phyloP scores from a whole-genome alignment of 37 sponge, comb jelly and placozoan species.

The Ianthella basta region DNA sequence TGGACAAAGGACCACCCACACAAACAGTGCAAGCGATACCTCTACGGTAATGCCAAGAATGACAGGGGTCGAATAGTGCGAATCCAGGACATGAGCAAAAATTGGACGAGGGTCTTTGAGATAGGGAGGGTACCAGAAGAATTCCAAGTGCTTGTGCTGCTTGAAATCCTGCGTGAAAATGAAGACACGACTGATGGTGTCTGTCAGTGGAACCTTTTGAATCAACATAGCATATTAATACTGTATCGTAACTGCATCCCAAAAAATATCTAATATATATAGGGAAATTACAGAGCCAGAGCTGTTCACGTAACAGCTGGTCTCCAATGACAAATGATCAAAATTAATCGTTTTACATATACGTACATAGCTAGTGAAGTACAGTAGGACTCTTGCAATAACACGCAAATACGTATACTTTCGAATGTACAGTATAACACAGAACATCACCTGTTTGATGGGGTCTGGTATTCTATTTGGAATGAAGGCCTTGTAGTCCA shows the following conservation, averaged over 20 bases:
- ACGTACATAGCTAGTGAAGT: too few relatives aligned
- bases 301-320: too few relatives aligned
- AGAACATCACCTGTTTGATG: slow-evolving; percentile 17
- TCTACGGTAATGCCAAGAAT: slow-evolving; percentile 31
- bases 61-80: slow-evolving; percentile 53
- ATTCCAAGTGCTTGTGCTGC: slow-evolving; percentile 14
- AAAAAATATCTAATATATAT: too few relatives aligned
- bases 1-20: too few relatives aligned
- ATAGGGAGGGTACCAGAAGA: slow-evolving; percentile 19
- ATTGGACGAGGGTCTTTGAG: neutral
- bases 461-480: slow-evolving; percentile 38
- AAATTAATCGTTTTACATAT: too few relatives aligned
- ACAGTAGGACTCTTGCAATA: too few relatives aligned
- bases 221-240: too few relatives aligned
- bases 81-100: slow-evolving; percentile 68
- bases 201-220: neutral
- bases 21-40: neutral
- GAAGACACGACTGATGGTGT: neutral
- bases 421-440: too few relatives aligned
- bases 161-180: slow-evolving; percentile 12
- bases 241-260: too few relatives aligned
- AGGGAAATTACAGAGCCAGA: too few relatives aligned
- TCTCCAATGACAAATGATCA: too few relatives aligned
- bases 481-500: slow-evolving; percentile 31
- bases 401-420: too few relatives aligned